Evolutionary conservation across 2,888 invertebrate species (phyloP).

Genomic region (Microplitis manilae): DNA sequence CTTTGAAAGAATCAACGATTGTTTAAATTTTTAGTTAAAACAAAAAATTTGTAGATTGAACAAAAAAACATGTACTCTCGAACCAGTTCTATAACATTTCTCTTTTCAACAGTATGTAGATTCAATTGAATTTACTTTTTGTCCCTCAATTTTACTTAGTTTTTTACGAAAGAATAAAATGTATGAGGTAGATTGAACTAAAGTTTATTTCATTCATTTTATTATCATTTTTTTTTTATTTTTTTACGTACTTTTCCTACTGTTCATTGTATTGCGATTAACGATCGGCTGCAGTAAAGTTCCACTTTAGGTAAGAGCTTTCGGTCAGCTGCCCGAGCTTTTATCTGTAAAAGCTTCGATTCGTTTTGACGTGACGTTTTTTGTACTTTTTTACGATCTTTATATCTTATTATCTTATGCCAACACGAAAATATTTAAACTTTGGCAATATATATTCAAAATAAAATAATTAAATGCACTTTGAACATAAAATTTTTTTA

Average conservation of each 20-base stretch:
- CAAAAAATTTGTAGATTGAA: not conserved
- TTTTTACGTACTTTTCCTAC: not conserved
- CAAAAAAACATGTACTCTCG: not conserved
- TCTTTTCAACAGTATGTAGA: not conserved
- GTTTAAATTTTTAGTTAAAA: not conserved
- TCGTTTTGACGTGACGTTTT: slow-evolving; percentile 38
- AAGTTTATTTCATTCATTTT: not conserved
- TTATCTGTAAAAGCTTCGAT: slow-evolving; percentile 52
- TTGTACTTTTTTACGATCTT: slow-evolving; percentile 29
- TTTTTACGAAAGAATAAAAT: not conserved
- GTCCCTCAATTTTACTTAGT: not conserved
- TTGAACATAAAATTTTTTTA: not conserved
- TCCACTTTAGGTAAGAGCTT: slow-evolving; percentile 46
- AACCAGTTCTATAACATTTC: not conserved
- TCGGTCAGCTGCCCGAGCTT: slow-evolving; percentile 46
- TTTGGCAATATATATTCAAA: not conserved
- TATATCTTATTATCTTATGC: slow-evolving; percentile 1
- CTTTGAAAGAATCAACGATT: too few relatives aligned
- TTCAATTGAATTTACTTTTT: not conserved
- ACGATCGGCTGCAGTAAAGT: slow-evolving; percentile 45
- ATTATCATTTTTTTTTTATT: slow-evolving; percentile 11
- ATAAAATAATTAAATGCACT: not conserved
- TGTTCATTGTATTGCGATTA: slow-evolving; percentile 50
- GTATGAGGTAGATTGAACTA: not conserved
- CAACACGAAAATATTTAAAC: not conserved